A percentile compares a stretch with the other conserved stretches of the same genome.
Conservation (phyloP, 2,113 vertebrate genomes). For the Centropus unirufus region DNA sequence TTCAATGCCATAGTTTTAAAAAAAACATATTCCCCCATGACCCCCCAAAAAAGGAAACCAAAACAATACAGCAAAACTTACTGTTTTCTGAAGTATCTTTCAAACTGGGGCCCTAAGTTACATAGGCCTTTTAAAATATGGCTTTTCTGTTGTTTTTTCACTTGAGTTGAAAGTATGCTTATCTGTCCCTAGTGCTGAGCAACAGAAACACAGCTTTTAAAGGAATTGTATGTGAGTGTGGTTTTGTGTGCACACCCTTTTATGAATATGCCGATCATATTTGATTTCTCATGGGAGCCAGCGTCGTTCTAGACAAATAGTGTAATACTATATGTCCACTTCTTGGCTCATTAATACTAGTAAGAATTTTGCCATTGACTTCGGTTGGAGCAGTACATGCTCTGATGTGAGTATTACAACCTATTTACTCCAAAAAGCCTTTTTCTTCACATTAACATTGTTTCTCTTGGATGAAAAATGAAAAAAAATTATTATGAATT, state of each 20-base stretch:
- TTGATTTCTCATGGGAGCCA: neutral
- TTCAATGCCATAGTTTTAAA: fast-evolving
- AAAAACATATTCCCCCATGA: no score
- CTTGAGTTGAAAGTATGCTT: neutral
- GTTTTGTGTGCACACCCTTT: neutral
- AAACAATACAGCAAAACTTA: neutral
- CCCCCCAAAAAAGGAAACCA: no score
- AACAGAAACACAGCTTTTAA: neutral
- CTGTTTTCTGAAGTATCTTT: neutral
- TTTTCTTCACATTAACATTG: neutral
- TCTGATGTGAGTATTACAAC: neutral
- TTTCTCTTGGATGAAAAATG: neutral
- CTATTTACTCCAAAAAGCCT: neutral
- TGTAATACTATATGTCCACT: neutral
- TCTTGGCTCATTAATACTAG: neutral
- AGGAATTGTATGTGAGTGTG: neutral
- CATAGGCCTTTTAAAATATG: neutral
- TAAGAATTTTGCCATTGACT: neutral
- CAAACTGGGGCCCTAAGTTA: neutral
- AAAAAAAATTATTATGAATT: neutral
- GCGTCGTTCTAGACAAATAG: neutral
- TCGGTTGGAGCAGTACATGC: neutral
- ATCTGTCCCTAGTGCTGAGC: neutral
- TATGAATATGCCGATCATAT: neutral
- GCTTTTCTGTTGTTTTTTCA: neutral